Evolutionary conservation across 2,113 vertebrate species (phyloP).

Genomic region (Phaethon lepturus): DNA sequence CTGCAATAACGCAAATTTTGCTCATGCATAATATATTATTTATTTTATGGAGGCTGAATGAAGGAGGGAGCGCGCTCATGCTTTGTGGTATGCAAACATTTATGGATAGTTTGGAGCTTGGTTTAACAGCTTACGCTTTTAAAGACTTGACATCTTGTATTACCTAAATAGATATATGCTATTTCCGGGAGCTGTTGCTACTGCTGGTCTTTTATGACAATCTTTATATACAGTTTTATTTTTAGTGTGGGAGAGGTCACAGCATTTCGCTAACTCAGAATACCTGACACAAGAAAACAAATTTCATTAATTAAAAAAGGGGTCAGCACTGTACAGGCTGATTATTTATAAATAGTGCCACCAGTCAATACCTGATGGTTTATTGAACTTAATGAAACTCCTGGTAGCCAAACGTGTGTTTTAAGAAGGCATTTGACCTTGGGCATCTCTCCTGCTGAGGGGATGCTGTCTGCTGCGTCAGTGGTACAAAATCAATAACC

Average conservation of each 20-base stretch:
- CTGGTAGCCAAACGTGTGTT: slow-evolving; percentile 54
- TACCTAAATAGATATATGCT: neutral
- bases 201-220: neutral
- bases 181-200: neutral
- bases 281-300: slow-evolving; percentile 35
- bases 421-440: slow-evolving; percentile 60
- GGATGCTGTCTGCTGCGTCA: slow-evolving; percentile 52
- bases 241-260: neutral
- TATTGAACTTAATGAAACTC: slow-evolving; percentile 50
- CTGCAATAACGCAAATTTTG: neutral
- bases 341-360: slow-evolving; percentile 53
- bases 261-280: neutral
- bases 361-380: slow-evolving; percentile 38
- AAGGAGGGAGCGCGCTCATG: neutral
- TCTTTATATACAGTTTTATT: neutral
- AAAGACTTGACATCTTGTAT: slow-evolving; percentile 35
- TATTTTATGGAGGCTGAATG: neutral
- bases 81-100: neutral
- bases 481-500: slow-evolving; percentile 59
- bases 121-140: neutral
- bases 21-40: neutral
- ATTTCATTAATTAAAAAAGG: slow-evolving; percentile 40
- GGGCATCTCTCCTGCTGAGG: slow-evolving; percentile 19
- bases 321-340: slow-evolving; percentile 20
- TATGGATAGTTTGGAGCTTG: neutral